Conservation (phyloP, 2,888 invertebrate species). For the Temnothorax rugatulus region DNA sequence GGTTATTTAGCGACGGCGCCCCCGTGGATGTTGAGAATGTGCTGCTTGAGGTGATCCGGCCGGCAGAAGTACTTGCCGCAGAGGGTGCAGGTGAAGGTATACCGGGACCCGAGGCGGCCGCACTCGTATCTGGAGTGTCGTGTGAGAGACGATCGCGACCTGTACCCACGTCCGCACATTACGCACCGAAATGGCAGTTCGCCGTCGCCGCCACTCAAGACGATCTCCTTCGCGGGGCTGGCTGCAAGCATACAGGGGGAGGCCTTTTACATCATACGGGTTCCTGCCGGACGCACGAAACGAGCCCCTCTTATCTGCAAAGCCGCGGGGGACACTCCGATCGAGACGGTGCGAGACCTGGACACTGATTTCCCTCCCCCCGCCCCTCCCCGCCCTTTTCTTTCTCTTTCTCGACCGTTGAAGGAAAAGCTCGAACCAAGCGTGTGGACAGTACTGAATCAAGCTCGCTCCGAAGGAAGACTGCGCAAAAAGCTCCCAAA, state of each 20-base stretch:
- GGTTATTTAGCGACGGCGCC: conserved; percentile 81
- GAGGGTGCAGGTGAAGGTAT: conserved; percentile 85
- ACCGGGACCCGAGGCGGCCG: conserved; percentile 84
- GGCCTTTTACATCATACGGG: conserved; percentile 78
- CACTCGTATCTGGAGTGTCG: conserved; percentile 86
- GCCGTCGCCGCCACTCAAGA: conserved; percentile 71
- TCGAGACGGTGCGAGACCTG: conserved; percentile 10
- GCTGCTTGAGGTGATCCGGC: conserved; percentile 86
- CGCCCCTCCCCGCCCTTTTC: neutral
- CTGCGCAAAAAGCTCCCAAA: conserved; percentile 63
- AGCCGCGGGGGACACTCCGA: conserved; percentile 26
- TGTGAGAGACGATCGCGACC: conserved; percentile 84
- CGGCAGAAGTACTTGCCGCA: conserved; percentile 86
- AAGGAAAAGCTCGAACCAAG: conserved; percentile 80
- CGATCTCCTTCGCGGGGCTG: conserved; percentile 80
- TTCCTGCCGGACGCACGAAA: conserved; percentile 60
- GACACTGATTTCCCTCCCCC: neutral
- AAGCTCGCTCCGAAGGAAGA: conserved; percentile 77
- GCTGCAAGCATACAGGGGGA: conserved; percentile 84
- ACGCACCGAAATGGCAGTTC: conserved; percentile 84
- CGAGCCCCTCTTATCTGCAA: conserved; percentile 22
- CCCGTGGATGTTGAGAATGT: conserved; percentile 86
- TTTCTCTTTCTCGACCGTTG: neutral
- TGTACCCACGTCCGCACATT: conserved; percentile 85
- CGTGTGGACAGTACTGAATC: conserved; percentile 78